Conservation (phyloP, 2,113 vertebrate species). For the Microcebus tavaratra region DNA sequence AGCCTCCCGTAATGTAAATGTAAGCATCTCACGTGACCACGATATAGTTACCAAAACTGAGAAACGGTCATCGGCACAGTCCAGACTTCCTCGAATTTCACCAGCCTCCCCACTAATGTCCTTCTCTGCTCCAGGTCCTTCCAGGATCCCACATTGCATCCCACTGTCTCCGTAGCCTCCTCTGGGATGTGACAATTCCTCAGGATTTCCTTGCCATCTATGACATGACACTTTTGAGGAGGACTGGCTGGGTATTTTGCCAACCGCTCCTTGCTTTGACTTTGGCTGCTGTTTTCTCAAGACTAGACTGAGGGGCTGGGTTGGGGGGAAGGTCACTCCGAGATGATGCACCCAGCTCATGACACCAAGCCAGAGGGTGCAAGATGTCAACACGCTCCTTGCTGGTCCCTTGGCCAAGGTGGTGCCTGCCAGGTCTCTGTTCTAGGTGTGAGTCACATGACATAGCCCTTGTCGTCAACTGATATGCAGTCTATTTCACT, state of each 20-base stretch:
- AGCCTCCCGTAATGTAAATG: accelerated
- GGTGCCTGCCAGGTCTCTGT: neutral
- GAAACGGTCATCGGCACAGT: accelerated
- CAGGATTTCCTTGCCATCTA: neutral
- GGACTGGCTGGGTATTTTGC: neutral
- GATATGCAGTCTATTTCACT: accelerated
- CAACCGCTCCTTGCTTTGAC: neutral
- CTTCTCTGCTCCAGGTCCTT: neutral
- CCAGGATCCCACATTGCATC: neutral
- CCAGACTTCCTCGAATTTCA: no score
- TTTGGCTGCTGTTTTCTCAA: neutral
- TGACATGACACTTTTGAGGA: neutral
- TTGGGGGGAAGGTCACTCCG: neutral
- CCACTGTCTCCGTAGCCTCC: neutral
- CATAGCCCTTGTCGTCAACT: accelerated
- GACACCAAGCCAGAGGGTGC: neutral
- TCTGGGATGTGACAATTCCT: no score
- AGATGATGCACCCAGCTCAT: neutral
- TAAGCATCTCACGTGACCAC: accelerated
- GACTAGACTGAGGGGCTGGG: neutral
- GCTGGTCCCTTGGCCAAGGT: neutral
- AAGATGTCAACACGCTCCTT: accelerated
- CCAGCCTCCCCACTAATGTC: neutral
- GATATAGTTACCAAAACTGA: accelerated
- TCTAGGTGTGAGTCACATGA: accelerated